phyloP scores from a whole-genome alignment of 2,113 vertebrate species.

The Amia ocellicauda region DNA sequence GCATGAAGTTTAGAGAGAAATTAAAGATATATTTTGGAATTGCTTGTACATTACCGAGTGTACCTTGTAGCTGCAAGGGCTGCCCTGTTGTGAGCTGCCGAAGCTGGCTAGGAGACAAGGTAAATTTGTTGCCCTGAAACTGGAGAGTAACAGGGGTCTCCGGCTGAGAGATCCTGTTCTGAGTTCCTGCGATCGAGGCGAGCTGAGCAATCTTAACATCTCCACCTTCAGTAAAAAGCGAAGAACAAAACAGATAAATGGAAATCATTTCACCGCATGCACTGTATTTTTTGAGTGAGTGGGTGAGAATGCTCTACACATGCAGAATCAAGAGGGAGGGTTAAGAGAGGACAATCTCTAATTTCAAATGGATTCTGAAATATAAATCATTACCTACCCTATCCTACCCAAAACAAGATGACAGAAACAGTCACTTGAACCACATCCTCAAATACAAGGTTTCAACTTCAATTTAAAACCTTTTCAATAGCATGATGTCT shows the following conservation, averaged over 20 bases:
- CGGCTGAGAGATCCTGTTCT: slow-evolving; percentile 79
- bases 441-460: slow-evolving; percentile 33
- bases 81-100: slow-evolving; percentile 90
- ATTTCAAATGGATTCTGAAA: background rate
- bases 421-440: slow-evolving; percentile 41
- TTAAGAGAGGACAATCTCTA: slow-evolving; percentile 44
- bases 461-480: slow-evolving; percentile 22
- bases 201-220: slow-evolving; percentile 84
- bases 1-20: background rate
- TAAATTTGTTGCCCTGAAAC: slow-evolving; percentile 92
- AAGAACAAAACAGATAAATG: slow-evolving; percentile 16
- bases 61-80: slow-evolving; percentile 90
- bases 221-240: slow-evolving; percentile 66
- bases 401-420: slow-evolving; percentile 29
- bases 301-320: slow-evolving; percentile 63
- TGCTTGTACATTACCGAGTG: slow-evolving; percentile 50
- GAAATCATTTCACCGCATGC: background rate
- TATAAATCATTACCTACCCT: slow-evolving; percentile 34
- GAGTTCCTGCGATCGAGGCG: slow-evolving; percentile 75
- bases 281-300: slow-evolving; percentile 55
- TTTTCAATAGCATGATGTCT: slow-evolving; percentile 23
- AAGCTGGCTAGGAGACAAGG: slow-evolving; percentile 84
- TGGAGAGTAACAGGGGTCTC: slow-evolving; percentile 89
- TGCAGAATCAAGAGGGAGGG: slow-evolving; percentile 69
- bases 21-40: slow-evolving; percentile 24